Percentiles rank a stretch among this genome's conserved stretches.
Evolutionary conservation across 2,888 invertebrate genomes (phyloP).

Genomic region (Amphipoea lucens): DNA sequence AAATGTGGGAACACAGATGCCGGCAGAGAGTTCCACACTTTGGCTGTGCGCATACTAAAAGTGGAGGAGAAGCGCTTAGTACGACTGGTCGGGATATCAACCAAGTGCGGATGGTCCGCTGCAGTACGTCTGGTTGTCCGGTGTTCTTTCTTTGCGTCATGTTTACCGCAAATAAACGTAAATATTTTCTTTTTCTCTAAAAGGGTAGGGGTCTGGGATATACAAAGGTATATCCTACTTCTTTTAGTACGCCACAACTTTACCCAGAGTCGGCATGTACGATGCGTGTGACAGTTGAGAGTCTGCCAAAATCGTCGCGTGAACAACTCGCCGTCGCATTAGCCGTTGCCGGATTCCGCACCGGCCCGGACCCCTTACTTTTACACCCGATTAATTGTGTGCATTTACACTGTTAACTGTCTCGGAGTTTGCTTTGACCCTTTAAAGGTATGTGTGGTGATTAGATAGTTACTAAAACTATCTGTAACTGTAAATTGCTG

Average conservation of each 20-base stretch:
- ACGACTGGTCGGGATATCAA: too few species aligned
- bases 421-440: constrained; percentile 28
- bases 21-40: too few species aligned
- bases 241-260: constrained; percentile 54
- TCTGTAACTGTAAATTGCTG: constrained; percentile 8
- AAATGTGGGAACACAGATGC: too few species aligned
- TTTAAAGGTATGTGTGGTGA: constrained; percentile 22
- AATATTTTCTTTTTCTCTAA: too few species aligned
- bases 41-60: too few species aligned
- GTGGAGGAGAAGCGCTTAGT: too few species aligned
- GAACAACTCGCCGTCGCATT: constrained; percentile 81
- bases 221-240: constrained; percentile 45
- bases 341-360: constrained; percentile 75
- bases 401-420: constrained; percentile 43
- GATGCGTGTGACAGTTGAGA: constrained; percentile 88
- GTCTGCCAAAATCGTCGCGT: constrained; percentile 85
- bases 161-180: too few species aligned
- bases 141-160: too few species aligned
- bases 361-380: constrained; percentile 42
- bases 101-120: too few species aligned
- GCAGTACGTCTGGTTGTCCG: too few species aligned
- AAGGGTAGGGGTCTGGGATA: background rate
- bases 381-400: constrained; percentile 56
- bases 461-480: constrained; percentile 29
- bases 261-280: constrained; percentile 70